Percentiles rank a stretch among this genome's conserved stretches.
Conservation (phyloP, 2,797 vertebrate species). For the Enteromius unitaeniatus region DNA sequence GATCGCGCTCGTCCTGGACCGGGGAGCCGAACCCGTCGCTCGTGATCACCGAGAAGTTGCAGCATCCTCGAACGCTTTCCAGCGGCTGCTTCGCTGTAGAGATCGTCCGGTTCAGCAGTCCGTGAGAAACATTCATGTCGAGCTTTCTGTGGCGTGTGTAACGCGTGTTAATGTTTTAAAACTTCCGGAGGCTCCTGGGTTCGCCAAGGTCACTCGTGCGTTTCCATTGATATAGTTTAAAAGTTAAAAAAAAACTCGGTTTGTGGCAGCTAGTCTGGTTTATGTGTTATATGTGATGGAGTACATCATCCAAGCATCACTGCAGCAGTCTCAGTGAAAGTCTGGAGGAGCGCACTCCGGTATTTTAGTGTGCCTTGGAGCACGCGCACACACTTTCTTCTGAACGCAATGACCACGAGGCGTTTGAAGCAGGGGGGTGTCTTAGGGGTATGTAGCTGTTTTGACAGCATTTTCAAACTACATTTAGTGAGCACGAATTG, state of each 20-base stretch:
- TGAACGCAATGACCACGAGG: background rate
- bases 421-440: background rate
- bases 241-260: background rate
- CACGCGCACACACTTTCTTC: conserved; percentile 25
- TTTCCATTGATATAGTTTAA: background rate
- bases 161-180: background rate
- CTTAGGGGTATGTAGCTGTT: background rate
- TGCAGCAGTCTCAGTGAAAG: background rate
- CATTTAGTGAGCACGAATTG: background rate
- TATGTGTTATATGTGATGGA: background rate
- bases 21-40: conserved; percentile 49
- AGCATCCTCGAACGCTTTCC: conserved; percentile 56
- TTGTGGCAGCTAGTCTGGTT: background rate
- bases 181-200: background rate
- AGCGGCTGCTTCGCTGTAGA: conserved; percentile 30
- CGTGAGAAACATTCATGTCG: conserved; percentile 53
- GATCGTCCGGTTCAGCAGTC: conserved; percentile 52
- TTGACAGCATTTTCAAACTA: background rate
- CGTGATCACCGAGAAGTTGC: conserved; percentile 55
- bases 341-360: conserved; percentile 7
- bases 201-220: conserved; percentile 35
- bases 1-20: conserved; percentile 57
- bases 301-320: conserved; percentile 6
- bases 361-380: conserved; percentile 16
- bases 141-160: background rate